Evolutionary conservation across 2,888 invertebrate species (phyloP).

Genomic region (Drosophila formosana): DNA sequence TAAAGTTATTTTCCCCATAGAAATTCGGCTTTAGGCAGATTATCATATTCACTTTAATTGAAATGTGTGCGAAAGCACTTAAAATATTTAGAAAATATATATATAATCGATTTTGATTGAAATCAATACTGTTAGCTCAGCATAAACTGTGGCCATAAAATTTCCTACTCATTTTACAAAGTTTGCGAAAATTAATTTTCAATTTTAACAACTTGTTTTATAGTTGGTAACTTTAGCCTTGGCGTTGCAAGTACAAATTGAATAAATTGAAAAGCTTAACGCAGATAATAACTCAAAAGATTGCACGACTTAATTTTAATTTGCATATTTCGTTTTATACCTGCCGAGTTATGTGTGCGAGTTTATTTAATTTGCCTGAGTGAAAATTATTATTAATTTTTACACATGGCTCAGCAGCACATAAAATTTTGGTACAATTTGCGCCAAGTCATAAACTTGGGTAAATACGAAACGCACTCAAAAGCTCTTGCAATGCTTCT

Average conservation of each 20-base stretch:
- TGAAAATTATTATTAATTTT: slow-evolving; percentile 67
- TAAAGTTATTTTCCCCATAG: background rate
- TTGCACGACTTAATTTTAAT: slow-evolving; percentile 17
- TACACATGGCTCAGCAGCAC: slow-evolving; percentile 66
- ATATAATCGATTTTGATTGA: background rate
- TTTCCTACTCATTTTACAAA: background rate
- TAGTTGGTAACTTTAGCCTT: background rate
- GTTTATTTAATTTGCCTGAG: slow-evolving; percentile 65
- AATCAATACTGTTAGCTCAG: background rate
- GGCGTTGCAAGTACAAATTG: slow-evolving; percentile 1
- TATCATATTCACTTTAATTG: background rate
- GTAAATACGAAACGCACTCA: slow-evolving; percentile 51
- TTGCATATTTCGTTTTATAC: slow-evolving; percentile 21
- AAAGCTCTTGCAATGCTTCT: slow-evolving; percentile 43
- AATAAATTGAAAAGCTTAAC: slow-evolving; percentile 2
- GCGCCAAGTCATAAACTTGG: slow-evolving; percentile 65
- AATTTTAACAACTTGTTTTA: background rate
- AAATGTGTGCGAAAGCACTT: too few relatives aligned
- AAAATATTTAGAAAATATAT: too few relatives aligned
- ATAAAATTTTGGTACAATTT: slow-evolving; percentile 62
- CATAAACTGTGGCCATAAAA: too few relatives aligned
- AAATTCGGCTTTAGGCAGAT: background rate
- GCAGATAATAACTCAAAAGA: background rate
- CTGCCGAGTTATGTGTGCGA: background rate
- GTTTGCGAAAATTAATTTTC: background rate